Evolutionary conservation across 2,797 vertebrate genomes (phyloP).

Genomic region (Poeciliopsis turneri): DNA sequence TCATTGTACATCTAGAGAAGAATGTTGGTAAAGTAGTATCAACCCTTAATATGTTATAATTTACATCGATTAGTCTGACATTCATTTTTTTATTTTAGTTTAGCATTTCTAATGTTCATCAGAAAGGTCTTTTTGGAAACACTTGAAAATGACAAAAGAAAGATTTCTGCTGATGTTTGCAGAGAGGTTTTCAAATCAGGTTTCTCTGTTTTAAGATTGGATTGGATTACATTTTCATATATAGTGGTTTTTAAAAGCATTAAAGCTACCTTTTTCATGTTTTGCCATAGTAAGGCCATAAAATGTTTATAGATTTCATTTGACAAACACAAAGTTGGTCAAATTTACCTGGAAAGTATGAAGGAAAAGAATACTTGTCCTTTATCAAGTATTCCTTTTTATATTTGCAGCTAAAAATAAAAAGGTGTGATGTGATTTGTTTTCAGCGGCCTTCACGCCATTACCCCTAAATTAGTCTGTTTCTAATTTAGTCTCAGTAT

Average conservation of each 20-base stretch:
- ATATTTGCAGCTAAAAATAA: background rate
- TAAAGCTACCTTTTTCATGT: background rate
- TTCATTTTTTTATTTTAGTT: background rate
- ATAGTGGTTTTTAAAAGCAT: background rate
- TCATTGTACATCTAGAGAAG: background rate
- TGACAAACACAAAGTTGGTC: background rate
- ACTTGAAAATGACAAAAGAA: background rate
- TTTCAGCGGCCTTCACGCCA: too few species aligned
- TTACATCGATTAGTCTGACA: background rate
- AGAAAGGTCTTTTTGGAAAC: background rate
- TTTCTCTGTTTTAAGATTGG: background rate
- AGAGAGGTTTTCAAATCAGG: background rate
- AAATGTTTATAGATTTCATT: background rate
- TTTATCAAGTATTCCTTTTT: background rate
- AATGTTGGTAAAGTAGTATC: background rate
- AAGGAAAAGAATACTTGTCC: background rate
- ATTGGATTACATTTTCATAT: background rate
- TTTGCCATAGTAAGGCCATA: background rate
- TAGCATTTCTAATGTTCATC: background rate
- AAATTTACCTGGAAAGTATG: background rate
- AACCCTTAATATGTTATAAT: conserved; percentile 2
- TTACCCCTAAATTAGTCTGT: background rate
- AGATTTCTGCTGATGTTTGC: background rate
- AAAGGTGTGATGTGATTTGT: too few species aligned
- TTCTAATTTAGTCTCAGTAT: background rate